Evolutionary conservation across 2,888 invertebrate species (phyloP), one percentile per base, ranked within the genome.

Genomic region (Entomobrya proxima): DNA sequence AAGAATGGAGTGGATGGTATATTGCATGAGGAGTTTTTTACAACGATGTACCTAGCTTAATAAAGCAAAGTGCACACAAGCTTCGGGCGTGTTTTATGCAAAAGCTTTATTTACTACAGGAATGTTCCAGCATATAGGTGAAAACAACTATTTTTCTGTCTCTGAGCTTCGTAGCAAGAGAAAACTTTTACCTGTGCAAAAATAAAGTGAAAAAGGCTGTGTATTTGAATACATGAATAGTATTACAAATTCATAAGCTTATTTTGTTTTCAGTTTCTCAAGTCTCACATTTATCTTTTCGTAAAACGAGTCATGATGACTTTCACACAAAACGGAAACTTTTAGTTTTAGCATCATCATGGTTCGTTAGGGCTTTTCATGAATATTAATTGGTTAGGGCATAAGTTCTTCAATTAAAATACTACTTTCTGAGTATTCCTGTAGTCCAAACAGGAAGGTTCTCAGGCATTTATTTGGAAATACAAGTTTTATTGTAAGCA

Each of bases 161-260:
- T 32, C 2, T 32, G 32, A 9, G 11, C 9, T 4, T n/a, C 37
- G 21, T 21, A 67, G 32, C 2, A 27, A 27, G 11, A 24, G 1
- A 40, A 9, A 69, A 64, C 6, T 18, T 11, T 6, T 67, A 40
- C n/a, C 67, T 67, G 4, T 4, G 40, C 24, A 40, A 32, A 32
- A 27, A 21, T 21, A 21, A 24, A 40, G 24, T n/a, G 11, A 13
- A 44, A 27, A 44, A 13, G 15, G n/a, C n/a, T 30, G 32, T 18
- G 13, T 37, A 69, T 21, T 44, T 69, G 24, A 35, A 27, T 69
- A 40, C 1, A 40, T 27, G 69, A 69, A 69, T 35, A 64, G 4
- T 3, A 40, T 67, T 9, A 44, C 40, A 69, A 44, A 69, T 69
- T 69, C 69, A 69, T 69, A 69, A 44, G 27, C 32, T 61, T 18